Percentiles rank a stretch among this genome's conserved stretches.
Evolutionary conservation across 2,888 invertebrate species (phyloP).

Genomic region (Scaeva pyrastri): DNA sequence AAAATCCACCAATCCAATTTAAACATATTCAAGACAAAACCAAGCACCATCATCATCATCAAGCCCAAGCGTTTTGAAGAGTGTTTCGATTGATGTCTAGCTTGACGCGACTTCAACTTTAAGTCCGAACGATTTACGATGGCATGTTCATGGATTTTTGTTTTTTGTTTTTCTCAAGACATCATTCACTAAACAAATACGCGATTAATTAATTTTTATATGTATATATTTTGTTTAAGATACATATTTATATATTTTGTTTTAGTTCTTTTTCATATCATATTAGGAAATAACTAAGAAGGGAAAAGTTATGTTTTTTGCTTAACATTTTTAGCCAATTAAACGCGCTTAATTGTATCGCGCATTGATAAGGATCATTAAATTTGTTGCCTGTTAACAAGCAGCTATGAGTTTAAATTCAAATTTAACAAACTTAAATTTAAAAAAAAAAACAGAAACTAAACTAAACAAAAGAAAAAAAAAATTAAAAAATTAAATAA

Average conservation of each 20-base stretch:
- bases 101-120: slow-evolving; percentile 27
- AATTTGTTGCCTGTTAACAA: slow-evolving; percentile 16
- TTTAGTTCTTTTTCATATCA: not conserved
- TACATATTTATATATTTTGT: slow-evolving; percentile 1
- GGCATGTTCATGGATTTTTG: slow-evolving; percentile 22
- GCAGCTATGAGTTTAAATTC: slow-evolving; percentile 4
- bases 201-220: slow-evolving; percentile 17
- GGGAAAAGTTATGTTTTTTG: slow-evolving; percentile 1
- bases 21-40: slow-evolving; percentile 37
- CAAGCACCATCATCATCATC: not conserved
- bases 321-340: slow-evolving; percentile 38
- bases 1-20: slow-evolving; percentile 58
- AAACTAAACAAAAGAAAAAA: too few relatives aligned
- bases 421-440: slow-evolving; percentile 7
- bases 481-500: not conserved
- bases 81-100: slow-evolving; percentile 49
- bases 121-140: slow-evolving; percentile 55
- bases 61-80: not conserved
- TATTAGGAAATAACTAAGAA: not conserved
- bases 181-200: slow-evolving; percentile 16
- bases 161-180: slow-evolving; percentile 15
- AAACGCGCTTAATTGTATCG: slow-evolving; percentile 27
- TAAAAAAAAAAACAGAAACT: not conserved
- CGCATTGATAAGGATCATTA: slow-evolving; percentile 39
- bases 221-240: not conserved